Percentiles rank a stretch among this genome's conserved stretches.
These are phyloP conservation scores for Etia nguti DNA, from an alignment of 2,113 vertebrate genomes.

Conservation along the genomic window DNA sequence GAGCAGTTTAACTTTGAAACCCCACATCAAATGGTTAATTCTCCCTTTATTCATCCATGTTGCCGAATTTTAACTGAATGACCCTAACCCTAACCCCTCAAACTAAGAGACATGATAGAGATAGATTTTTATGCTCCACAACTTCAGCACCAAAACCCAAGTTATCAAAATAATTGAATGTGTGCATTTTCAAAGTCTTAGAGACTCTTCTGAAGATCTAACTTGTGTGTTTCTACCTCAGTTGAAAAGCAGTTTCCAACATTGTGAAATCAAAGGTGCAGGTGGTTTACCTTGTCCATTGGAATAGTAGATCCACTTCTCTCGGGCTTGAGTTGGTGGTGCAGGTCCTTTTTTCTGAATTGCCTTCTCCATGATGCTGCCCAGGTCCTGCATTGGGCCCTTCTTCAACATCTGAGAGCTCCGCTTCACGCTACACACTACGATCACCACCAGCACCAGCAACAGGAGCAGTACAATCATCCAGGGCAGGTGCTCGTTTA, in stretches of 20 bases:
- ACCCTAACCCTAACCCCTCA: background rate
- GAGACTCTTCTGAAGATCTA: background rate
- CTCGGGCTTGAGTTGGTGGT: slow-evolving; percentile 75
- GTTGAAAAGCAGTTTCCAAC: background rate
- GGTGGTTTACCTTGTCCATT: slow-evolving; percentile 87
- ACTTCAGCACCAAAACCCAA: background rate
- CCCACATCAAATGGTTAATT: background rate
- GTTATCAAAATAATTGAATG: background rate
- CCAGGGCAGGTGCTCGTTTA: slow-evolving; percentile 97
- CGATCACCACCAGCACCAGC: slow-evolving; percentile 89
- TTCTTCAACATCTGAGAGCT: slow-evolving; percentile 92
- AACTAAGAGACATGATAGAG: background rate
- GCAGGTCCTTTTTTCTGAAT: slow-evolving; percentile 81
- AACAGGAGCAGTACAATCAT: slow-evolving; percentile 95
- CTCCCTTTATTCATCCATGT: background rate
- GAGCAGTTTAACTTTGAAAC: background rate
- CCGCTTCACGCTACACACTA: slow-evolving; percentile 90
- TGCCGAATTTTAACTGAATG: background rate
- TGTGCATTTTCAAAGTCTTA: background rate
- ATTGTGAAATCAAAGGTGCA: background rate
- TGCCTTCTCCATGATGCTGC: slow-evolving; percentile 90
- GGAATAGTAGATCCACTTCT: slow-evolving; percentile 95
- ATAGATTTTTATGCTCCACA: background rate
- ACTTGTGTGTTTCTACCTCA: background rate
- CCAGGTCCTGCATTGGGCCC: slow-evolving; percentile 92